A percentile compares a stretch with the other conserved stretches of the same genome.
Evolutionary conservation across 2,888 invertebrate species (phyloP).

Genomic region (Nomada flava): DNA sequence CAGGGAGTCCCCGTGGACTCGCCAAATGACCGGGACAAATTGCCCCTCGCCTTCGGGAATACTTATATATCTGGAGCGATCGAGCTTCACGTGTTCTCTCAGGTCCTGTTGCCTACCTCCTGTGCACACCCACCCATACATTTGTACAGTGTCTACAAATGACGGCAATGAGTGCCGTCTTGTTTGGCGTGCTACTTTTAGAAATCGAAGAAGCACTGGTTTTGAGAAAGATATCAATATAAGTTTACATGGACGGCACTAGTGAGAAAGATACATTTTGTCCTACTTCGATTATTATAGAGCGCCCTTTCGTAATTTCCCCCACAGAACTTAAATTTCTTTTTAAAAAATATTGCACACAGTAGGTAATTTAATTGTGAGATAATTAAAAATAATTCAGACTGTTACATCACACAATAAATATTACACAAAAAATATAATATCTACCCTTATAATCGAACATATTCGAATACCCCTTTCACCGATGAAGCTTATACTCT

Average conservation of each 20-base stretch:
- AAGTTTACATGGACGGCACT: not conserved
- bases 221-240: not conserved
- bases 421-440: not conserved
- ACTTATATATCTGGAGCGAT: conserved; percentile 83
- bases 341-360: no score
- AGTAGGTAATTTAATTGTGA: no score
- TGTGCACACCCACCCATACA: conserved; percentile 48
- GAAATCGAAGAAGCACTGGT: not conserved
- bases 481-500: not conserved
- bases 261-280: no score
- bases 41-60: conserved; percentile 84
- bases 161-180: conserved; percentile 41
- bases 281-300: no score
- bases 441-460: not conserved
- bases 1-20: conserved; percentile 83
- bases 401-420: not conserved
- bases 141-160: conserved; percentile 56
- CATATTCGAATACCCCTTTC: not conserved
- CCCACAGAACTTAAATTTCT: no score
- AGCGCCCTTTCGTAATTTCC: no score
- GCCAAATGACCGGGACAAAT: conserved; percentile 85
- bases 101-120: conserved; percentile 58
- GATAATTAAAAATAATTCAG: not conserved
- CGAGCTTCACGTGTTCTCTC: conserved; percentile 70
- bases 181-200: not conserved